Evolutionary conservation across 2,797 vertebrate species (phyloP).

Genomic region (Ambastaia sidthimunki): DNA sequence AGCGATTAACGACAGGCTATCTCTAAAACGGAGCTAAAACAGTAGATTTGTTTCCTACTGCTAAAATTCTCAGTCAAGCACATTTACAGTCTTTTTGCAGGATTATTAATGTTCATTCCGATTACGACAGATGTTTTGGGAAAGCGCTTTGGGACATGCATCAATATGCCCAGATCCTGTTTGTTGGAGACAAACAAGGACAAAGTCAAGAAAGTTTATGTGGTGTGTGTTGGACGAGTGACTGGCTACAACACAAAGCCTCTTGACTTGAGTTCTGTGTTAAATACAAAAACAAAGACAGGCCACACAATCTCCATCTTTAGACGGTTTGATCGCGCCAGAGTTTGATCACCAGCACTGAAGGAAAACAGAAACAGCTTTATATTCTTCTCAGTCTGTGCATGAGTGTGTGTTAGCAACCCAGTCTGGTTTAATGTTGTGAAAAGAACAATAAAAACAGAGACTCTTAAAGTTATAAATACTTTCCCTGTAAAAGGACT

Average conservation of each 20-base stretch:
- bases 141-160: conserved; percentile 1
- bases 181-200: conserved; percentile 35
- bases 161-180: conserved; percentile 31
- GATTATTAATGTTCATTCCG: conserved; percentile 29
- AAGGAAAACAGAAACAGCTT: conserved; percentile 71
- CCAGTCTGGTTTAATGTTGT: conserved; percentile 62
- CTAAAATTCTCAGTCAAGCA: conserved; percentile 16
- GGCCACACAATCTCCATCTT: conserved; percentile 59
- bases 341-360: conserved; percentile 63
- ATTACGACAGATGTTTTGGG: conserved; percentile 35
- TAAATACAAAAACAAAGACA: conserved; percentile 66
- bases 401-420: conserved; percentile 44
- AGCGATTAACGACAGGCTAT: background rate
- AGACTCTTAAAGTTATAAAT: conserved; percentile 64
- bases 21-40: background rate
- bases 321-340: background rate
- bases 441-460: conserved; percentile 50
- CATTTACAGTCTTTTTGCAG: conserved; percentile 29
- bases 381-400: conserved; percentile 43
- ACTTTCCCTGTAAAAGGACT: conserved; percentile 55
- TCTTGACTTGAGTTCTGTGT: conserved; percentile 64
- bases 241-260: conserved; percentile 69
- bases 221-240: conserved; percentile 49
- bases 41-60: conserved; percentile 11
- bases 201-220: conserved; percentile 38